Percentiles rank a stretch among this genome's conserved stretches.
These are phyloP conservation scores for Rhodinocichla rosea DNA, from an alignment of 2,113 vertebrate species.

Conservation along the genomic window DNA sequence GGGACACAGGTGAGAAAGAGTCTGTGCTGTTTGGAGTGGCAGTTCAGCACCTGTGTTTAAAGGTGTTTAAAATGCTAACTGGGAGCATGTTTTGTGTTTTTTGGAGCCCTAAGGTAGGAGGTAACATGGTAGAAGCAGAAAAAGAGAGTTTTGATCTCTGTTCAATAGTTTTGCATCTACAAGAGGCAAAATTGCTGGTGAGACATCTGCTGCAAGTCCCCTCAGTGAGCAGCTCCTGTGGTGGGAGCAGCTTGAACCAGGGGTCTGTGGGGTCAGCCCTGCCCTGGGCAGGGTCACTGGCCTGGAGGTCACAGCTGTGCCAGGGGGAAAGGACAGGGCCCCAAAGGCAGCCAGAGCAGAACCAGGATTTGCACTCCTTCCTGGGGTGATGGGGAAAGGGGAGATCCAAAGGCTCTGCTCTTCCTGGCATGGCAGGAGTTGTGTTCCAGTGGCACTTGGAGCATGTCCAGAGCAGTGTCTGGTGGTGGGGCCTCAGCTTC, in stretches of 20 bases:
- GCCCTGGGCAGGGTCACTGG: background rate
- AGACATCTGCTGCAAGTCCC: background rate
- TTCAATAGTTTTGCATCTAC: background rate
- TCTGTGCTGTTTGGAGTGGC: background rate
- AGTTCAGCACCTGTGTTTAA: background rate
- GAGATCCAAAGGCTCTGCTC: background rate
- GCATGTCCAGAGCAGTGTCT: fast-evolving
- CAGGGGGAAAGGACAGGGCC: background rate
- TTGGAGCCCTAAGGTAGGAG: background rate
- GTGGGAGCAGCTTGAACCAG: background rate
- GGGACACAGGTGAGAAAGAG: background rate
- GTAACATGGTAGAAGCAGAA: background rate
- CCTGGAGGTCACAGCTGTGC: background rate
- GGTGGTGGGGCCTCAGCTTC: background rate
- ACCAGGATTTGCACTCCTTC: background rate
- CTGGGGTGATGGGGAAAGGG: background rate
- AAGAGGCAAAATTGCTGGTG: background rate
- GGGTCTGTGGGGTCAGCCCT: background rate
- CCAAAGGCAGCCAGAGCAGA: background rate
- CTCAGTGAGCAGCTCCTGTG: background rate
- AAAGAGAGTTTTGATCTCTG: background rate
- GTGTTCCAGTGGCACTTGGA: background rate
- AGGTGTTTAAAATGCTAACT: background rate
- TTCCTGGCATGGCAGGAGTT: background rate
- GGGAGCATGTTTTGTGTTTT: background rate